A percentile compares a stretch with the other conserved stretches of the same genome.
These are phyloP conservation scores for Acrobasis suavella DNA, from an alignment of 2,888 invertebrate species.

Conservation along the genomic window DNA sequence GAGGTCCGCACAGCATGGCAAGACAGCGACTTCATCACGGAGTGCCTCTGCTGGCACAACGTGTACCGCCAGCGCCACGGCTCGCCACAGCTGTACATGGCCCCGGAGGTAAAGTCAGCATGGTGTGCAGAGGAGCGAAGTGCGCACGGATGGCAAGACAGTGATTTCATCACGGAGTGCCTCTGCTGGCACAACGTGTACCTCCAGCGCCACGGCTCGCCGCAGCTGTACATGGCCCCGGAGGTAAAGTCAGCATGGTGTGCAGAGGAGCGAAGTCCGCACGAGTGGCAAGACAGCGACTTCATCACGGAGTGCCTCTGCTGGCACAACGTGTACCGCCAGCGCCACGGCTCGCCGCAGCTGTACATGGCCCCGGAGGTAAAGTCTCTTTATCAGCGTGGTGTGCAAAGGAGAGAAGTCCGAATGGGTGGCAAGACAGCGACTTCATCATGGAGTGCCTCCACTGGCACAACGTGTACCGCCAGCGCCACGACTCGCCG, in stretches of 20 bases:
- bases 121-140: constrained; percentile 87
- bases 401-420: constrained; percentile 86
- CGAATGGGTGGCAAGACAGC: constrained; percentile 89
- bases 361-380: constrained; percentile 90
- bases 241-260: constrained; percentile 90
- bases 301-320: constrained; percentile 91
- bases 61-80: constrained; percentile 90
- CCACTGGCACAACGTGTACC: constrained; percentile 92
- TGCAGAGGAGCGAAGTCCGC: constrained; percentile 86
- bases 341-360: constrained; percentile 88
- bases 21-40: constrained; percentile 91
- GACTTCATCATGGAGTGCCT: constrained; percentile 91
- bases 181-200: constrained; percentile 93
- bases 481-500: constrained; percentile 88
- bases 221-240: constrained; percentile 88
- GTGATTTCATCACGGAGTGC: constrained; percentile 91
- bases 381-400: constrained; percentile 89
- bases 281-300: constrained; percentile 90
- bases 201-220: constrained; percentile 88
- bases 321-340: constrained; percentile 92
- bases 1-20: constrained; percentile 89
- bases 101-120: constrained; percentile 90
- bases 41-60: constrained; percentile 92
- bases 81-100: constrained; percentile 88
- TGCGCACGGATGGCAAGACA: constrained; percentile 89